Base-by-base conservation (phyloP, 2,888 invertebrate species). In the Ceratothoa steindachneri region DNA sequence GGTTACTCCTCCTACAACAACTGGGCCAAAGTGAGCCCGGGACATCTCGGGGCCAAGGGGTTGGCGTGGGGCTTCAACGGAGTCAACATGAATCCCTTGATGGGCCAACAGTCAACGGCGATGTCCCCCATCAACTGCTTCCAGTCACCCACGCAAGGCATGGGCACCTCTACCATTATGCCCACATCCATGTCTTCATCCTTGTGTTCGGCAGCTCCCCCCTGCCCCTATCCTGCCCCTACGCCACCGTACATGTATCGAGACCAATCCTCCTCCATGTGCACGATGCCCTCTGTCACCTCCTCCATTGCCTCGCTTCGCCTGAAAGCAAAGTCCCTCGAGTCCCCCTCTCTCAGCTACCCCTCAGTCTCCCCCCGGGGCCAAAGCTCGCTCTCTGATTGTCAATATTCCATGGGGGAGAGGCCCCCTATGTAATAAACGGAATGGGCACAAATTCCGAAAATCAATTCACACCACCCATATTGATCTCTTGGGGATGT, bases 11-110 rank as follows among this genome's bases (percentile, higher is more conserved):
- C 88, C 72, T 96, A 96, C 87, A 95, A 96, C 86, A 95, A 95
- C 86, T 97, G 96, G 96, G 95, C 96, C 55, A 88, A 92, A 55
- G 97, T 97, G 84, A 95, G 95, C 52, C 94, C 96, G 15, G 94
- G 93, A 80, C 95, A 96, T 0, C 85, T 95, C 81, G 93, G 93
- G 80, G 90, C 92, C 75, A 83, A 84, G 78, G 96, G 96, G 83
- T 95, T 96, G 95, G 65, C 77, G 2, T 78, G 77, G 77, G 82
- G 82, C 69, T 81, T 82, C 80, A 80, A 81, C 22, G 74, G 79
- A 24, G 74, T 77, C 67, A 75, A 75, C 51, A 77, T 80, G 72
- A 77, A 75, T 65, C 73, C 77, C 1, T 64, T 77, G 30, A 76
- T 75, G 67, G 67, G 72, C 7, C 77, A 78, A 52, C 77, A 78